phyloP scores from a whole-genome alignment of 2,888 invertebrate genomes.

The Teinopalpus imperialis region DNA sequence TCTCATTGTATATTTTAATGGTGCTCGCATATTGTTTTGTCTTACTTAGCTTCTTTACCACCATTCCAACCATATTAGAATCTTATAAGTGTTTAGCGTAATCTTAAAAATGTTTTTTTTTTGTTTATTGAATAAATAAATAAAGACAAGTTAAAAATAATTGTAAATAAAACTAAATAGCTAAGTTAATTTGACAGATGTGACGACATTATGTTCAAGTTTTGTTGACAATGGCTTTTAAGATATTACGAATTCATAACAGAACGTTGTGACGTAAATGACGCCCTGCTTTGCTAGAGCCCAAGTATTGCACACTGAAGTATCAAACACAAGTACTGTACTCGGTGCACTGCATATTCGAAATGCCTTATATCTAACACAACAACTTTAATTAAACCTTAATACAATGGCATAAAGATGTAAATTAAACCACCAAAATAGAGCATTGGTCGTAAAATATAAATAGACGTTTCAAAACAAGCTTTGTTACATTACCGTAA shows the following conservation, averaged over 20 bases:
- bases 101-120: too few species aligned
- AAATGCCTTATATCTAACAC: slow-evolving; percentile 34
- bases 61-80: too few species aligned
- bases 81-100: too few species aligned
- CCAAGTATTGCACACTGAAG: slow-evolving; percentile 10
- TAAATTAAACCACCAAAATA: neutral
- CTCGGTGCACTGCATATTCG: slow-evolving; percentile 36
- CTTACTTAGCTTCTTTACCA: too few species aligned
- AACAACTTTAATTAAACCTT: slow-evolving; percentile 25
- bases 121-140: too few species aligned
- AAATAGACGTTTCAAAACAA: neutral
- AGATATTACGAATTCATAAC: slow-evolving; percentile 8
- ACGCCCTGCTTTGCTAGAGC: neutral
- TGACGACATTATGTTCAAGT: neutral
- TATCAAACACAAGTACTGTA: slow-evolving; percentile 22
- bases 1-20: too few species aligned
- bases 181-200: too few species aligned
- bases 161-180: too few species aligned
- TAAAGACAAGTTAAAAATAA: too few species aligned
- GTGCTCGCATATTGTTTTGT: too few species aligned
- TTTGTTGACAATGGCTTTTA: neutral
- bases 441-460: neutral
- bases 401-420: slow-evolving; percentile 20
- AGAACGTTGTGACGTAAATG: slow-evolving; percentile 6
- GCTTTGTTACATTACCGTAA: rapidly evolving